Percentiles rank a stretch among this genome's conserved stretches.
These are phyloP conservation scores for Synergus laeviventris DNA, from an alignment of 2,888 invertebrate genomes.

Conservation along the genomic window DNA sequence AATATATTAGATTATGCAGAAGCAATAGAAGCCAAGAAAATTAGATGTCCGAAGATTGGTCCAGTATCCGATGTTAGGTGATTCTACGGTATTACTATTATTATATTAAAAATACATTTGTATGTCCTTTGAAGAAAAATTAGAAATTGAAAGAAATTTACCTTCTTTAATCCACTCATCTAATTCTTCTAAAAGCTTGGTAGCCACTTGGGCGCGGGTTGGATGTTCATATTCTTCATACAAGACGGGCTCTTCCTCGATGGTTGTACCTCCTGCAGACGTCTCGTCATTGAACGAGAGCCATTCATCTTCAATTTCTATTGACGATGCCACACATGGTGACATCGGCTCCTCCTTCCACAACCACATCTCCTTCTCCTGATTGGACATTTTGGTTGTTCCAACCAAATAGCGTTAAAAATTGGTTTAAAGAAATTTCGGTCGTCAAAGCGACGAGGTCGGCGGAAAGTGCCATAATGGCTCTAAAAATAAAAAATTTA, in stretches of 20 bases:
- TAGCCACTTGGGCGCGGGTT: conserved; percentile 79
- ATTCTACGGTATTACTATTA: no score
- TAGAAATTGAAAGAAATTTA: conserved; percentile 1
- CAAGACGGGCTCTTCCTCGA: conserved; percentile 60
- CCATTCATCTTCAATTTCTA: conserved; percentile 69
- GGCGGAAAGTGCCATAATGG: conserved; percentile 88
- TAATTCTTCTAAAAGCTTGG: conserved; percentile 82
- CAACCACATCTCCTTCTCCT: conserved; percentile 67
- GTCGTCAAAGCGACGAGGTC: conserved; percentile 82
- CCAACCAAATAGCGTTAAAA: conserved; percentile 63
- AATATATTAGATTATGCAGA: no score
- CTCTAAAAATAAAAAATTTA: conserved; percentile 79
- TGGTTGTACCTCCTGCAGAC: conserved; percentile 58
- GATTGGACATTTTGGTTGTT: conserved; percentile 63
- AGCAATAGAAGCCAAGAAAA: no score
- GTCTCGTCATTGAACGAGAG: conserved; percentile 69
- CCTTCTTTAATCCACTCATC: conserved; percentile 69
- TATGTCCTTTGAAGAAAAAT: background rate
- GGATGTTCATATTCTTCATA: conserved; percentile 69
- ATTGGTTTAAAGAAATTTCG: conserved; percentile 75
- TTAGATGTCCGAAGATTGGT: no score
- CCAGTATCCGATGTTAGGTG: no score
- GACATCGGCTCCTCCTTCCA: conserved; percentile 79
- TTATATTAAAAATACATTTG: no score
- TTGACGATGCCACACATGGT: conserved; percentile 75